These are phyloP conservation scores for Sesia apiformis DNA, from an alignment of 2,888 invertebrate genomes.

Conservation along the genomic window DNA sequence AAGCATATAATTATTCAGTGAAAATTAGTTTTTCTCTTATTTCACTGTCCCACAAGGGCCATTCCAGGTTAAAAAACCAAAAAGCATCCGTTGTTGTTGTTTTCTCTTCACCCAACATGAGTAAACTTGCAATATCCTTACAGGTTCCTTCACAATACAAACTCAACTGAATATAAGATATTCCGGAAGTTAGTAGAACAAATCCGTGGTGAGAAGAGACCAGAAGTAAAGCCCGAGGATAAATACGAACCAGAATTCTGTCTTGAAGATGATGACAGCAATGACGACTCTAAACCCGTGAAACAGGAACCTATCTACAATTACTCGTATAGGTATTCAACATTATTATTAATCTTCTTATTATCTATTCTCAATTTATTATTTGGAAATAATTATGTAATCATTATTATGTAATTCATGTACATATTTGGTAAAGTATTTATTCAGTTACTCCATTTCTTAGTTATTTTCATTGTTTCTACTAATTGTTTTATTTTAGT, in stretches of 20 bases:
- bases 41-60: conserved; percentile 18
- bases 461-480: too few species aligned
- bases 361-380: too few species aligned
- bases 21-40: background rate
- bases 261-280: conserved; percentile 65
- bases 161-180: conserved; percentile 61
- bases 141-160: conserved; percentile 67
- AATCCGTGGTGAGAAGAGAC: conserved; percentile 33
- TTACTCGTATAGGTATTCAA: too few species aligned
- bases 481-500: too few species aligned
- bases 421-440: too few species aligned
- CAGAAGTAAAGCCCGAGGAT: conserved; percentile 60
- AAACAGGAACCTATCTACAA: conserved; percentile 33
- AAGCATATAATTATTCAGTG: too few species aligned
- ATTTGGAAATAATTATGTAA: too few species aligned
- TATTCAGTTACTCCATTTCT: too few species aligned
- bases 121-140: conserved; percentile 19
- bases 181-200: conserved; percentile 54
- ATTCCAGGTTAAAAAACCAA: conserved; percentile 39
- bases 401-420: too few species aligned
- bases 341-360: too few species aligned
- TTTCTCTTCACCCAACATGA: conserved; percentile 13
- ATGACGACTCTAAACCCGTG: conserved; percentile 40
- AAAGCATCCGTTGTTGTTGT: conserved; percentile 33
- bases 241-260: conserved; percentile 70